Evolutionary conservation across 2,113 vertebrate genomes (phyloP), one percentile per base, ranked within the genome.

Genomic region (Rostratula benghalensis): DNA sequence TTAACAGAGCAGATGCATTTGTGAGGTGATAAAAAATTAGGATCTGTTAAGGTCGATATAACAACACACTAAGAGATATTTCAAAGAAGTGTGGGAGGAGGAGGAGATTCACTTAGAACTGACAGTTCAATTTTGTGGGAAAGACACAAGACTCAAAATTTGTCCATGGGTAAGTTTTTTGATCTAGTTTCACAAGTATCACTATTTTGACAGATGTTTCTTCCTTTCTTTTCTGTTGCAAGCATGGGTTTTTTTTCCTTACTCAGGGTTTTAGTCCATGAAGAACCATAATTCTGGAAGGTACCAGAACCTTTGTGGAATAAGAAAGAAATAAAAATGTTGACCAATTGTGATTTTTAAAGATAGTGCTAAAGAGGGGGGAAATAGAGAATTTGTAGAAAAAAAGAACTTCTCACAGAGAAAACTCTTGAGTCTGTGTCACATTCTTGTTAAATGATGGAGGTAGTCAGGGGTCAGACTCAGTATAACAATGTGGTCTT

Each of bases 41-140:
- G 25, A 51, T 48, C 16, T 35, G 20, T 30, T n/a, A 74, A 19
- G 37, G 16, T 20, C 60, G 45, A 41, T 87, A 50, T 1, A 51
- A 11, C 13, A 39, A 30, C 6, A 7, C 0, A 0, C 11, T 24
- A 45, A 74, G 6, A 60, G 13, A 22, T 59, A 33, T 7, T 57
- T 48, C 54, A 75, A n/a, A 50, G 28, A 39, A 35, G 3, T 33
- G 21, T 86, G 18, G 35, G 25, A 39, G 46, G 19, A 33, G 27
- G 24, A 67, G 51, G 16, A 81, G 7, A n/a, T 67, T 65, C 15
- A n/a, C 17, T 43, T 69, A 69, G 6, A 35, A 22, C 10, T 56
- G 23, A n/a, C 13, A 37, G 9, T 39, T 73, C 33, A 50, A 9
- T 35, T 63, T 57, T 73, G 21, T 35, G 24, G 23, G 37, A 73